Conservation (phyloP, 2,888 invertebrate genomes). For the Aphrophora alni region DNA sequence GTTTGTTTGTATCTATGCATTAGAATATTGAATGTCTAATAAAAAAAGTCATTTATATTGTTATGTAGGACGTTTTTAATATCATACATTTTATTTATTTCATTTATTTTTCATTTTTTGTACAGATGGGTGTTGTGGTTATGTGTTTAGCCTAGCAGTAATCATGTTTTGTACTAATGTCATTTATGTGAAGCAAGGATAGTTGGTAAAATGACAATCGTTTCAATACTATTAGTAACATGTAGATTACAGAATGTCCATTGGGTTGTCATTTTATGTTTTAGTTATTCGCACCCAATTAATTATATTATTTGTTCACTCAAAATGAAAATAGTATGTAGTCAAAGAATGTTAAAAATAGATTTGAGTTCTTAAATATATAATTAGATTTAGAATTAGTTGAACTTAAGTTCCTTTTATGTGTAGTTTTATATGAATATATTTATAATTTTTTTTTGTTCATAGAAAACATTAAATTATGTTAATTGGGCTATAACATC, state of each 20-base stretch:
- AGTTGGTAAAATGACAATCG: slow-evolving; percentile 36
- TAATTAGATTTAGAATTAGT: slow-evolving; percentile 1
- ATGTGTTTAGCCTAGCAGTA: slow-evolving; percentile 31
- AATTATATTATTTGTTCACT: background rate
- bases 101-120: background rate
- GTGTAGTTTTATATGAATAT: background rate
- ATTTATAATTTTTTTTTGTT: background rate
- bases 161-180: slow-evolving; percentile 26
- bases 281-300: background rate
- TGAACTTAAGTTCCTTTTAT: slow-evolving; percentile 9
- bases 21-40: slow-evolving; percentile 2
- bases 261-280: background rate
- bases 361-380: background rate
- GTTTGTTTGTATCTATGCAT: background rate
- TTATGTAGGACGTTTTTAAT: background rate
- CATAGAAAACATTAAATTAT: background rate
- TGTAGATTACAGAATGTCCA: background rate
- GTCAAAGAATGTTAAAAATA: slow-evolving; percentile 3
- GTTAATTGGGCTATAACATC: background rate
- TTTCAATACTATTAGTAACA: slow-evolving; percentile 10
- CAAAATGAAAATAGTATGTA: background rate
- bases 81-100: slow-evolving; percentile 1
- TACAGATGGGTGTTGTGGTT: slow-evolving; percentile 34
- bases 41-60: background rate
- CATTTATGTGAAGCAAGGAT: slow-evolving; percentile 13